phyloP scores from a whole-genome alignment of 1,140 invertebrate species.

The Drosophila ananassae region DNA sequence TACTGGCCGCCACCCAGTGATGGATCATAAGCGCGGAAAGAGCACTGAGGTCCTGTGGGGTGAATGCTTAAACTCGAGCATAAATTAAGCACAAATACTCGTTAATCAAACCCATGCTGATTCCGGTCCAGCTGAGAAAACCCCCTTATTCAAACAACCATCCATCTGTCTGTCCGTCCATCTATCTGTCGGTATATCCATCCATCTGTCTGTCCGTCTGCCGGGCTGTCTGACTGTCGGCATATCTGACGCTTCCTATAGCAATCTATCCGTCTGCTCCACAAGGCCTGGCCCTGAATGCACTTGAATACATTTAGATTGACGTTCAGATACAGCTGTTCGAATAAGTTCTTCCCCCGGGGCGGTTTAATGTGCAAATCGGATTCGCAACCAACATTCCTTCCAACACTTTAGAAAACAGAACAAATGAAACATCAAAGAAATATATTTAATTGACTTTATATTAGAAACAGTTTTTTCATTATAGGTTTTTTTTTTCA shows the following conservation, averaged over 20 bases:
- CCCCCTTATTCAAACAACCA: neutral
- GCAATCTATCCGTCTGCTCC: slow-evolving; percentile 31
- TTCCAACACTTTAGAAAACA: slow-evolving; percentile 2
- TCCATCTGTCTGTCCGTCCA: slow-evolving; percentile 31
- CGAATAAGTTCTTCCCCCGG: slow-evolving; percentile 21
- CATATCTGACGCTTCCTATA: slow-evolving; percentile 18
- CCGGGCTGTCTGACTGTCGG: slow-evolving; percentile 7
- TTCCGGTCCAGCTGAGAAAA: slow-evolving; percentile 25
- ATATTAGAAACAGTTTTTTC: neutral
- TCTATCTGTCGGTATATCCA: slow-evolving; percentile 22
- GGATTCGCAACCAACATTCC: neutral
- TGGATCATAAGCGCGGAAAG: slow-evolving; percentile 62
- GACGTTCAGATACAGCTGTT: slow-evolving; percentile 75
- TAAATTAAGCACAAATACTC: slow-evolving; percentile 78
- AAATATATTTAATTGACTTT: slow-evolving; percentile 2
- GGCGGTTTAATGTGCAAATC: slow-evolving; percentile 13
- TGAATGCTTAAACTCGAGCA: slow-evolving; percentile 55
- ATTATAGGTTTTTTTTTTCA: neutral
- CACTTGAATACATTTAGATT: slow-evolving; percentile 80
- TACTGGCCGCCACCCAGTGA: slow-evolving; percentile 33
- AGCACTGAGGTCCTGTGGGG: neutral
- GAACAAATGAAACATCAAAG: slow-evolving; percentile 12
- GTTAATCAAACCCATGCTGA: slow-evolving; percentile 79
- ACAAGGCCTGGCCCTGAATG: slow-evolving; percentile 43
- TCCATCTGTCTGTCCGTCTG: slow-evolving; percentile 17